Evolutionary conservation across 1,140 invertebrate genomes (phyloP), one percentile per base, ranked within the genome.

Genomic region (Drosophila gunungcola): DNA sequence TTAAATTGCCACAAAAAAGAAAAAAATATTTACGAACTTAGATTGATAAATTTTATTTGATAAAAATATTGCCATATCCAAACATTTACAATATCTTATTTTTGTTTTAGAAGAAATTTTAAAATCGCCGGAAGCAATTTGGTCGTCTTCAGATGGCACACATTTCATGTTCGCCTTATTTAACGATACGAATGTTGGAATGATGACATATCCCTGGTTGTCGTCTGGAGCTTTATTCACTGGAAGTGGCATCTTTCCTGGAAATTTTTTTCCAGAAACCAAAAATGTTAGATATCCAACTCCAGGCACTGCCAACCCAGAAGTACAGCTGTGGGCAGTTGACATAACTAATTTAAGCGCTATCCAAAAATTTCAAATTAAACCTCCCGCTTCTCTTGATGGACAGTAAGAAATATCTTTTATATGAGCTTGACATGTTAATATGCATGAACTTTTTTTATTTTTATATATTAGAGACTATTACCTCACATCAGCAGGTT

Each of bases 401-500:
- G 95, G 94, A 91, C 95, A 96, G 96, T 96, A 94, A 93, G 96
- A 93, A 61, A 27, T 2, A 12, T 32, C 0, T 29, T 56, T 10
- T 49, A 13, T 36, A 10, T 36, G 25, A 27, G 41, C 4, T 16
- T 10, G 9, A 49, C 4, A 9, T 21, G 21, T 25, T 11, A 27
- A 27, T 43, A 27, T 27, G 5, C 0, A 4, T 46, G 21, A 10
- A 21, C 38, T 41, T 10, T 42, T 41, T 13, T 34, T 45, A 16
- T 41, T 51, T 48, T 46, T 48, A 9, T 60, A 27, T 9, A 48
- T 16, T 41, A 98, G 98, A 91, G 97, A 98, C 80, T 96, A 97
- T 93, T 98, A 98, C 93, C 93, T 99, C 82, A 98, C 97, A 90
- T 97, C 97, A 60, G 97, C 97, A 16, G 95, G 95, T 55, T 99